A percentile compares a stretch with the other conserved stretches of the same genome.
These are phyloP conservation scores for Struthio camelus DNA, from an alignment of 2,113 vertebrate species.

Conservation along the genomic window DNA sequence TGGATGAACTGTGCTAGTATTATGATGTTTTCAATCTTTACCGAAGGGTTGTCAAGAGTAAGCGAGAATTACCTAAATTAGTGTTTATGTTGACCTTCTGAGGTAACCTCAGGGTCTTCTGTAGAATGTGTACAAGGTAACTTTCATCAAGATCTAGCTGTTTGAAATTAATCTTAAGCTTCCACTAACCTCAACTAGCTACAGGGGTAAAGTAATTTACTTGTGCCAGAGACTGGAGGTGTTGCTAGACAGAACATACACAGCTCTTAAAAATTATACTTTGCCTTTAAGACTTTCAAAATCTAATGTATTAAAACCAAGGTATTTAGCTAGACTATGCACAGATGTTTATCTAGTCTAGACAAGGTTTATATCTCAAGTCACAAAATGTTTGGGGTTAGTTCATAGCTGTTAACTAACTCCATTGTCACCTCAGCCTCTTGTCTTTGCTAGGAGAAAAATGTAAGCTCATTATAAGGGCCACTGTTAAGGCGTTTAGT, in stretches of 20 bases:
- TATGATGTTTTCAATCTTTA: background rate
- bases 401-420: background rate
- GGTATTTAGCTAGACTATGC: background rate
- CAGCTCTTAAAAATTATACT: background rate
- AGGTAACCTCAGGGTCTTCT: background rate
- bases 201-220: background rate
- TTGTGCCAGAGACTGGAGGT: background rate
- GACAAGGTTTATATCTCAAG: background rate
- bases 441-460: background rate
- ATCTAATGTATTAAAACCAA: background rate
- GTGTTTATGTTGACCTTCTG: background rate
- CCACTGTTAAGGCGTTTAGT: background rate
- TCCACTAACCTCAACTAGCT: background rate
- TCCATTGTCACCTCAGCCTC: background rate
- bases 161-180: background rate
- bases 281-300: background rate
- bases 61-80: background rate
- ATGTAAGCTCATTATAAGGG: background rate
- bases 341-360: background rate
- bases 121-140: background rate
- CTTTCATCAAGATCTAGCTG: background rate
- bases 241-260: background rate
- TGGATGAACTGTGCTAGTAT: background rate
- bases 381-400: background rate
- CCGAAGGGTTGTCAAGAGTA: background rate